Base-by-base conservation (phyloP, 2,797 vertebrate species). In the Jordanella pulchra region DNA sequence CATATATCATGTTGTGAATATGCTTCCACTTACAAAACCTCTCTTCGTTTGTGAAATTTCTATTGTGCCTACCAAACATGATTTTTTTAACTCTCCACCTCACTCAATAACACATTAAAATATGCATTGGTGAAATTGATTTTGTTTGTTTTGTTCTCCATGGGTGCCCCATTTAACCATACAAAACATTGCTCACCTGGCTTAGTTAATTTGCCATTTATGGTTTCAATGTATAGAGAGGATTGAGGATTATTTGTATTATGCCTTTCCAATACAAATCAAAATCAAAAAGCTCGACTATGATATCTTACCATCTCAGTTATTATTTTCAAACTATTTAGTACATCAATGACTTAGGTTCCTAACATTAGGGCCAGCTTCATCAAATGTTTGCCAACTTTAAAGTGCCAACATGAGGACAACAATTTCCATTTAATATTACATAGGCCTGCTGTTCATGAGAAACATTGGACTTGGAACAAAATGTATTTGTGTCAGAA, bases 401-500 rank as follows among this genome's bases (percentile, higher is more conserved):
- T 67, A 66, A 69, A 54, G 48, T 23, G 11, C 73, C 67, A 67
- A 67, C 76, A 65, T 4, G 51, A 69, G 50, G 64, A 35, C 18
- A 66, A 44, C 72, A 71, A 51, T 65, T 72, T 39, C 28, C 23
- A 50, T 70, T 89, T 76, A 79, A 84, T 81, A 73, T 84, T 84
- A 48, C 63, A 86, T 65, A 61, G 61, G 63, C 77, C 75, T 85
- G 78, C 78, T 86, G 84, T 77, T 81, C 70, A 45, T 39, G 50
- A 73, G 76, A 75, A 82, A 63, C 67, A 48, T 68, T 30, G 21
- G 50, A 74, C 65, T 48, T 10, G 30, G 55, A 69, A 74, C 64
- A 60, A 83, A 81, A 78, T 71, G 45, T 1, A 67, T 82, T 84
- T 80, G 68, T 84, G 78, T 83, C 64, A 65, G 66, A 84, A 71